Base-by-base conservation (phyloP, 2,113 vertebrate genomes). In the Machaerirhynchus nigripectus region DNA sequence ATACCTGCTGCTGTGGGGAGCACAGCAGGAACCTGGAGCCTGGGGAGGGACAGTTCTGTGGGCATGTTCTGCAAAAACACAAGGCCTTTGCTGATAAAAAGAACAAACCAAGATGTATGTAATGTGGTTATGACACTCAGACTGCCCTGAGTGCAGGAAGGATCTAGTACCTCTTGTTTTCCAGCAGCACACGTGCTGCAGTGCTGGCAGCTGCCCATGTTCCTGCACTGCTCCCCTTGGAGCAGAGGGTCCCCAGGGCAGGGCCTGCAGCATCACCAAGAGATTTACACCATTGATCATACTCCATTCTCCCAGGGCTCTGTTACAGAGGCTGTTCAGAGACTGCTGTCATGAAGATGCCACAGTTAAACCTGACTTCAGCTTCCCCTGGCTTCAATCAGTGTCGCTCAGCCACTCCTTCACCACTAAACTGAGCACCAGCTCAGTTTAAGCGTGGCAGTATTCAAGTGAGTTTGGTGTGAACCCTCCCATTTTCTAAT, bases 111-210 rank as follows among this genome's bases (percentile, higher is more conserved):
- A 33, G 73, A 17, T 6, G 27, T 59, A 44, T 11, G 12, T 14
- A 8, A 17, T 0, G 3, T 31, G 35, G 21, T 15, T 30, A 5
- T 9, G 35, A 33, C 3, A 11, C 30, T 31, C 1, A 1, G 39
- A 10, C n/a, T 57, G 71, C n/a, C 49, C 70, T 15, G 33, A 8
- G 71, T 7, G 49, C 63, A 42, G 80, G 52, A 76, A 46, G 55
- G 40, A 70, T 24, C 18, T 35, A 50, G 67, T 26, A 37, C 15
- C 15, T 13, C 20, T 60, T 26, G 4, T 77, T 76, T 53, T 9
- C 73, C 31, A 47, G 76, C 71, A 78, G 50, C 8, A 46, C 82
- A 10, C 1, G 1, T 4, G 27, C 67, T 10, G 67, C 77, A 79
- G 57, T 2, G 30, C 73, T 35, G 77, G 64, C 65, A 78, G 77